Evolutionary conservation across 2,113 vertebrate genomes (phyloP), one percentile per base, ranked within the genome.

Genomic region (Pelobates fuscus): DNA sequence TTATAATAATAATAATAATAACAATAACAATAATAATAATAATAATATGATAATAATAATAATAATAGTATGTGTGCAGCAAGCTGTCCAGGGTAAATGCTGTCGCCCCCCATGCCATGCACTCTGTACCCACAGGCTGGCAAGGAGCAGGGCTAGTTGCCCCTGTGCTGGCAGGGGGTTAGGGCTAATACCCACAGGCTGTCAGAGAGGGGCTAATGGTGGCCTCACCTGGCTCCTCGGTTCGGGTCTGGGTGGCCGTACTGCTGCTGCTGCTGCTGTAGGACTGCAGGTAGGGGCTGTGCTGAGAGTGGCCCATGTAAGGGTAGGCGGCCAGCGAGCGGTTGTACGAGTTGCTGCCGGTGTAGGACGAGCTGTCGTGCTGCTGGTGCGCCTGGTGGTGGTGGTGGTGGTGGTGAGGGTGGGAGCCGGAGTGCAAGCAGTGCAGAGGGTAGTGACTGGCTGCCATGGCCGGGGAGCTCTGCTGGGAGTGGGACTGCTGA

Each of bases 191-290:
- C n/a, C n/a, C n/a, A n/a, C n/a, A n/a, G n/a, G n/a, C n/a, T n/a
- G n/a, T n/a, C n/a, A n/a, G n/a, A 32, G 18, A n/a, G 8, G 70
- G 43, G 7, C 8, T 23, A 60, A 15, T 11, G 79, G 81, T 64
- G 78, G 82, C 80, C 85, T 97, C 96, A 98, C 96, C 96, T 98
- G 96, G 85, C 78, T 94, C 93, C 90, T 98, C 96, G 89, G 94
- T 91, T 88, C 96, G 90, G 83, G 94, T 94, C 92, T 95, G 95
- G 87, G 91, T 88, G 86, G 92, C 92, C 82, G 94, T 90, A 85
- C 82, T 82, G 72, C 63, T 75, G 72, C 72, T 67, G 72, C 32
- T 59, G 54, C 72, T 67, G 93, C 90, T 95, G 91, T 96, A 98
- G 70, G 95, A 93, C 82, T 95, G 95, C 86, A 98, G 93, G 92